Percentiles rank a stretch among this genome's conserved stretches.
These are phyloP conservation scores for Plemyria rubiginata DNA, from an alignment of 2,888 invertebrate genomes.

Conservation along the genomic window DNA sequence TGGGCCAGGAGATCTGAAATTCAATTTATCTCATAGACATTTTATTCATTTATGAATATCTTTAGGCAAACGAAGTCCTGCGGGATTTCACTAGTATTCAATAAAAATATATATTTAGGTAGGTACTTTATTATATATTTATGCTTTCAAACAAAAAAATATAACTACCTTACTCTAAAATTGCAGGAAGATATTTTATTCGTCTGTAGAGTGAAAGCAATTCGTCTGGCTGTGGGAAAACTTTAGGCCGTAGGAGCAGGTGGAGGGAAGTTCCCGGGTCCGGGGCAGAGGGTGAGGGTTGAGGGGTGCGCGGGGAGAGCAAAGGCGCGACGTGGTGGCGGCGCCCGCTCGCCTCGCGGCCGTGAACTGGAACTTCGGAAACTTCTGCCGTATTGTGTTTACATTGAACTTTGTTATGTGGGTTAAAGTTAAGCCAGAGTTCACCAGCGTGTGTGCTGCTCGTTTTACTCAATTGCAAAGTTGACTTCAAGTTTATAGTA, in stretches of 20 bases:
- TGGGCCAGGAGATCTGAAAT: too few species aligned
- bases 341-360: constrained; percentile 68
- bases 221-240: constrained; percentile 41
- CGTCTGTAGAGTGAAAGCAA: constrained; percentile 43
- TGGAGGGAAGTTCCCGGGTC: constrained; percentile 30
- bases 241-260: constrained; percentile 37
- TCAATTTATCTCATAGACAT: too few species aligned
- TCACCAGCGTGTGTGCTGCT: constrained; percentile 79
- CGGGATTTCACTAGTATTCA: too few species aligned
- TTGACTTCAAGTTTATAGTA: constrained; percentile 75
- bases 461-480: constrained; percentile 78
- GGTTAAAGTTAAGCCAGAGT: constrained; percentile 85
- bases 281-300: constrained; percentile 18
- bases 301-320: constrained; percentile 24
- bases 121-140: too few species aligned
- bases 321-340: constrained; percentile 44
- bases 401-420: constrained; percentile 85
- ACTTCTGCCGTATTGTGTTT: constrained; percentile 84
- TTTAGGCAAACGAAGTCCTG: too few species aligned
- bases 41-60: too few species aligned
- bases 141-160: too few species aligned
- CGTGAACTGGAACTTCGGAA: constrained; percentile 82
- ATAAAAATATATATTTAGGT: too few species aligned
- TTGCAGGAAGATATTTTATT: constrained; percentile 36
- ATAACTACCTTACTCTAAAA: not conserved